Percentiles rank a stretch among this genome's conserved stretches.
Evolutionary conservation across 2,888 invertebrate species (phyloP).

Genomic region (Lepetodrilus schrolli): DNA sequence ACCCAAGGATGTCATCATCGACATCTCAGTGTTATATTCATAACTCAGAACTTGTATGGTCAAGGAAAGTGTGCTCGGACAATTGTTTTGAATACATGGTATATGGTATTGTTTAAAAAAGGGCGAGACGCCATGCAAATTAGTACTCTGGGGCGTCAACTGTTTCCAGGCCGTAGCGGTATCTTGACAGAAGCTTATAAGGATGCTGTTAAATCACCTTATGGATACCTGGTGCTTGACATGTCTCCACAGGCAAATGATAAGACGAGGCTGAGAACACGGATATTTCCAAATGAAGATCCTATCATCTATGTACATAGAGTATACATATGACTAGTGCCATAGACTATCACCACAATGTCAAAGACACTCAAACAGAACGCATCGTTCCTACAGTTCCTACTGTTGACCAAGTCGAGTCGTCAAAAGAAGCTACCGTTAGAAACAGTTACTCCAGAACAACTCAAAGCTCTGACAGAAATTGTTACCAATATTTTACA

Average conservation of each 20-base stretch:
- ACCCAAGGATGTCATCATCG: constrained; percentile 35
- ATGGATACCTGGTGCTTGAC: constrained; percentile 34
- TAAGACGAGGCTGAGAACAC: constrained; percentile 35
- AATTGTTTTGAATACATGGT: constrained; percentile 35
- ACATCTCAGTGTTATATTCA: constrained; percentile 35
- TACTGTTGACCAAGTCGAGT: not conserved
- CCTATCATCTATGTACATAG: not conserved
- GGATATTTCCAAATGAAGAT: constrained; percentile 27
- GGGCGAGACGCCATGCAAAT: constrained; percentile 34
- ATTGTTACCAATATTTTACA: not conserved
- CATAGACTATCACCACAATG: not conserved
- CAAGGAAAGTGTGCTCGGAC: constrained; percentile 37
- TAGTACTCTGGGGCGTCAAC: constrained; percentile 27
- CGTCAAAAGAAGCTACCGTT: not conserved
- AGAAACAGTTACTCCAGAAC: not conserved
- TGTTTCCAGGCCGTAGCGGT: constrained; percentile 31
- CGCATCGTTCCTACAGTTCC: not conserved
- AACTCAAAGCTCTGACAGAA: constrained; percentile 1
- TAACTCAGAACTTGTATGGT: constrained; percentile 36
- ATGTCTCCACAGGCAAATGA: constrained; percentile 31
- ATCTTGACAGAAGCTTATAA: constrained; percentile 31
- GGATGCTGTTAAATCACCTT: constrained; percentile 32
- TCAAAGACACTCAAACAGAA: not conserved
- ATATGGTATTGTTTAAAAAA: constrained; percentile 36
- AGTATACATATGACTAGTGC: not conserved